Evolutionary conservation across 2,888 invertebrate genomes (phyloP).

Genomic region (Lamproptera curius): DNA sequence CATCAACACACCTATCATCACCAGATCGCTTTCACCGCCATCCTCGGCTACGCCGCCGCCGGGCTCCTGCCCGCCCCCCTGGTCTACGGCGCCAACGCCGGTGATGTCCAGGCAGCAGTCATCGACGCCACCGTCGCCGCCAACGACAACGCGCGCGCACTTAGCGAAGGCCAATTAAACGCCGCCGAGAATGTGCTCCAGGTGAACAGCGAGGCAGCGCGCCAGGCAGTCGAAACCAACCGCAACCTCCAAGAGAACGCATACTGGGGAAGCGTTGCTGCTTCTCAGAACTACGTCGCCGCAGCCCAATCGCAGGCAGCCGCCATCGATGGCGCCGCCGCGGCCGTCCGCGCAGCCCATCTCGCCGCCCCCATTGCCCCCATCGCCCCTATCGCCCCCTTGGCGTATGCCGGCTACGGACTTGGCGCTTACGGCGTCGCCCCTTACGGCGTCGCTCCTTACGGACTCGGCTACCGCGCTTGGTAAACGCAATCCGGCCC

Average conservation of each 20-base stretch:
- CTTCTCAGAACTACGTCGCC: constrained; percentile 62
- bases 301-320: constrained; percentile 69
- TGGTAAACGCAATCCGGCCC: constrained; percentile 46
- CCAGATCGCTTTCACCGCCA: constrained; percentile 1
- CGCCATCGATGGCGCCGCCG: constrained; percentile 51
- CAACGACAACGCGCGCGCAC: constrained; percentile 55
- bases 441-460: constrained; percentile 23
- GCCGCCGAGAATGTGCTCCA: constrained; percentile 61
- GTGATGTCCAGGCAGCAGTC: constrained; percentile 67
- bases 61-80: constrained; percentile 54
- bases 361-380: constrained; percentile 30
- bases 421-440: constrained; percentile 28
- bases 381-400: constrained; percentile 29
- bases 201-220: constrained; percentile 58
- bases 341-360: constrained; percentile 39
- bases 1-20: too few relatives aligned
- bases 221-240: constrained; percentile 57
- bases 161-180: constrained; percentile 54
- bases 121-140: constrained; percentile 65
- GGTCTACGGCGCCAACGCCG: constrained; percentile 55
- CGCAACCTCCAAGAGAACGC: constrained; percentile 65
- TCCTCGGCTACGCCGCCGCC: constrained; percentile 58
- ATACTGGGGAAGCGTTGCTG: constrained; percentile 65
- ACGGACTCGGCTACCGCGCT: constrained; percentile 36
- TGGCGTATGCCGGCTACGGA: constrained; percentile 30